A percentile compares a stretch with the other conserved stretches of the same genome.
Evolutionary conservation across 1,140 invertebrate species (phyloP).

Genomic region (Drosophila parabipectinata): DNA sequence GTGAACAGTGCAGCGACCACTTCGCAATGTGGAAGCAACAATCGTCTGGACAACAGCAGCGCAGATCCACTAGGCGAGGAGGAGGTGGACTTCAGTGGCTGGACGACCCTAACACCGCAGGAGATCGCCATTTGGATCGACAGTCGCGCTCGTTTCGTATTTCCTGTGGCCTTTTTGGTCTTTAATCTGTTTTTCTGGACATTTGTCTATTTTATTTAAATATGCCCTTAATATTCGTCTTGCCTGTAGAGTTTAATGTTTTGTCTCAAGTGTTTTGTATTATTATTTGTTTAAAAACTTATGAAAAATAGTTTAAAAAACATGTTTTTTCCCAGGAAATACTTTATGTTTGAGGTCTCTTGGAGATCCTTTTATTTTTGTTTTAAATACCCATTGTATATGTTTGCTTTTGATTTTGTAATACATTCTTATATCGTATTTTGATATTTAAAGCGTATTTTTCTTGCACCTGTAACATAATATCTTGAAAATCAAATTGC

Average conservation of each 20-base stretch:
- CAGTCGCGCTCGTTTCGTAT: constrained; percentile 89
- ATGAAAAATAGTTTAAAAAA: constrained; percentile 5
- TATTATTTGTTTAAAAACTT: not conserved
- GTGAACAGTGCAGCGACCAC: constrained; percentile 4
- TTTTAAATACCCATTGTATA: not conserved
- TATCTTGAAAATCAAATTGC: constrained; percentile 12
- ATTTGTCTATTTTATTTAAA: constrained; percentile 86
- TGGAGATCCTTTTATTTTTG: not conserved
- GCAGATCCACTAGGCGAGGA: not conserved
- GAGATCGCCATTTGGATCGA: constrained; percentile 95
- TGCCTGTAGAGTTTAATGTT: not conserved
- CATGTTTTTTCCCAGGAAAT: not conserved
- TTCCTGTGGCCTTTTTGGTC: constrained; percentile 90
- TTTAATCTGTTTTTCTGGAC: constrained; percentile 95
- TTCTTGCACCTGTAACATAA: not conserved
- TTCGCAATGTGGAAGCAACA: constrained; percentile 35
- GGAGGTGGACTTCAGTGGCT: constrained; percentile 84
- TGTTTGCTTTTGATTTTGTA: not conserved
- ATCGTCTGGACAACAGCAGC: constrained; percentile 23
- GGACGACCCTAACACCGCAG: constrained; percentile 93
- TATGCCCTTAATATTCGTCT: not conserved
- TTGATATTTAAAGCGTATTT: not conserved
- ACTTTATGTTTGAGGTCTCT: not conserved
- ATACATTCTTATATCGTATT: not conserved
- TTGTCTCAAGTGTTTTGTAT: not conserved